phyloP scores from a whole-genome alignment of 1,140 invertebrate species.

The Probaryconus sp. region DNA sequence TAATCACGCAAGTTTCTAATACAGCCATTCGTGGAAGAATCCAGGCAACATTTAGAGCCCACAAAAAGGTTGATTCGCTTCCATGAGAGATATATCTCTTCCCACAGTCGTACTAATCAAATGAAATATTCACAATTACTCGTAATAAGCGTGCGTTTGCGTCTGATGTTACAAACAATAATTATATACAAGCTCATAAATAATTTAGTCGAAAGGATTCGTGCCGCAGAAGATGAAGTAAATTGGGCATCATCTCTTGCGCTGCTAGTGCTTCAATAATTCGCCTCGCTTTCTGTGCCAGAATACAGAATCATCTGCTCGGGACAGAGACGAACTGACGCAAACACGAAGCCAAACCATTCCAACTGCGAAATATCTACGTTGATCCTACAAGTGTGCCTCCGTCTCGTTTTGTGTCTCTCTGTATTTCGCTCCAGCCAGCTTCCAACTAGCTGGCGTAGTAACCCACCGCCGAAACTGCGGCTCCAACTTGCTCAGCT shows the following conservation, averaged over 20 bases:
- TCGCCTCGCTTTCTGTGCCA: conserved; percentile 11
- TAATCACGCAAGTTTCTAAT: conserved; percentile 15
- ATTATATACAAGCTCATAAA: conserved; percentile 34
- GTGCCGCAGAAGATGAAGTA: conserved; percentile 22
- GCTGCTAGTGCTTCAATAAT: too few relatives aligned
- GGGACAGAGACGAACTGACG: conserved; percentile 24
- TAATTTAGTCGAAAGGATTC: conserved; percentile 24
- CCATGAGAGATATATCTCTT: too few relatives aligned
- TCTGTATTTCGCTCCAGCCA: conserved; percentile 13
- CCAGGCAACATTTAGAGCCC: conserved; percentile 15
- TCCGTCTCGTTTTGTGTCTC: not conserved
- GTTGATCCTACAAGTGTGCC: conserved; percentile 33
- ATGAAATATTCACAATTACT: conserved; percentile 10
- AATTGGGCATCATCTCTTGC: conserved; percentile 27
- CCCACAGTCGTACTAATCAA: conserved; percentile 30
- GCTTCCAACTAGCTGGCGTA: conserved; percentile 17
- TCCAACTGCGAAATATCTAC: conserved; percentile 20
- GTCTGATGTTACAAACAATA: conserved; percentile 14
- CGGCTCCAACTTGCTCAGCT: conserved; percentile 51
- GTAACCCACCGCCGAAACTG: conserved; percentile 31
- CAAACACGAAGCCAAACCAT: conserved; percentile 7
- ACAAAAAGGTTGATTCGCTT: conserved; percentile 2
- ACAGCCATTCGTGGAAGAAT: not conserved
- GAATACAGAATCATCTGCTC: conserved; percentile 19
- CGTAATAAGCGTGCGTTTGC: conserved; percentile 7